These are phyloP conservation scores for Pagetopsis macropterus DNA, from an alignment of 2,797 vertebrate genomes.

Conservation along the genomic window DNA sequence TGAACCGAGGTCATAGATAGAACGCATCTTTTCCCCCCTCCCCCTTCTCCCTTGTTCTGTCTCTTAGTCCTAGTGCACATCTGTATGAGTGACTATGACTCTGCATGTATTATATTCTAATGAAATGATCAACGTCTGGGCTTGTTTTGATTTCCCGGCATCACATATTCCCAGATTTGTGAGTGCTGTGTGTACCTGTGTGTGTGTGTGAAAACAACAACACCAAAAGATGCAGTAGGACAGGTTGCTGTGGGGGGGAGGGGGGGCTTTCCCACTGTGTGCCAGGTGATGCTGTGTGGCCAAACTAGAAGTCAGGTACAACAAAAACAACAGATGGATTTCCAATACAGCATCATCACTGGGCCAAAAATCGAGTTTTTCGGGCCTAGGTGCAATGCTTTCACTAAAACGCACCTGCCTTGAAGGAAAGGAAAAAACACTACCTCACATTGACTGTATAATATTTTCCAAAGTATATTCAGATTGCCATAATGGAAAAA, in stretches of 20 bases:
- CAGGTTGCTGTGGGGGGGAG: slow-evolving; percentile 34
- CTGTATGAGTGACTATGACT: background rate
- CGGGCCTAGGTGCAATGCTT: slow-evolving; percentile 21
- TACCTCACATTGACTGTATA: background rate
- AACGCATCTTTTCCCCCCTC: slow-evolving; percentile 13
- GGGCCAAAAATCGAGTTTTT: slow-evolving; percentile 33
- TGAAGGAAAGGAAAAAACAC: background rate
- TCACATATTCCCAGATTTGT: slow-evolving; percentile 30
- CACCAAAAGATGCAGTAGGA: slow-evolving; percentile 19
- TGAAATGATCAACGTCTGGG: background rate
- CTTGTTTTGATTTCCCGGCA: background rate
- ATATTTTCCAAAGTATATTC: background rate
- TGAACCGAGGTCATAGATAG: slow-evolving; percentile 37
- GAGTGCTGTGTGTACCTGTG: slow-evolving; percentile 3
- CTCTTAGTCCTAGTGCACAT: background rate
- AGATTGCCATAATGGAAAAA: background rate
- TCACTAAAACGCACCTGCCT: background rate
- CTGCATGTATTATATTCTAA: background rate
- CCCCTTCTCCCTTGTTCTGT: background rate
- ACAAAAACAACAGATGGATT: slow-evolving; percentile 69
- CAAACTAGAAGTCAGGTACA: slow-evolving; percentile 35
- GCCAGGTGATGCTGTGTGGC: slow-evolving; percentile 51
- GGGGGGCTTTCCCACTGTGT: slow-evolving; percentile 31
- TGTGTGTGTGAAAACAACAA: background rate
- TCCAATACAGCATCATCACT: slow-evolving; percentile 28